Conservation (phyloP, 2,797 vertebrate genomes). For the Poecile montanus region DNA sequence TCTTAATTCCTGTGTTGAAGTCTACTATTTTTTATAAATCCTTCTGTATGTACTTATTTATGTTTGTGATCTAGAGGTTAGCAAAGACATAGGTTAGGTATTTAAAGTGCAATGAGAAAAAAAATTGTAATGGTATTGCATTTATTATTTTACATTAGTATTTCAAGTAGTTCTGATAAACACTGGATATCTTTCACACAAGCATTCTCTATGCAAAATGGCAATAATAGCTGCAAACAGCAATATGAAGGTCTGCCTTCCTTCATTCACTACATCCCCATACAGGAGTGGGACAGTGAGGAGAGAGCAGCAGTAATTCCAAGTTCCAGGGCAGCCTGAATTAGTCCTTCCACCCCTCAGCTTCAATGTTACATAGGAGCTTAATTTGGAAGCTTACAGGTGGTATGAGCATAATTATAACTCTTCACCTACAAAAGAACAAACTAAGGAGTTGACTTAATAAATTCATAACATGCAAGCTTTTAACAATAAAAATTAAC, state of each 20-base stretch:
- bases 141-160: neutral
- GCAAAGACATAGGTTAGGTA: neutral
- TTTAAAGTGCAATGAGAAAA: neutral
- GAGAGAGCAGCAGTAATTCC: neutral
- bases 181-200: neutral
- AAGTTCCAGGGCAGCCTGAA: neutral
- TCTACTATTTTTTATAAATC: neutral
- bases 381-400: neutral
- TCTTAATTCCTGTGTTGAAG: neutral
- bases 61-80: neutral
- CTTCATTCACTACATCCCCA: neutral
- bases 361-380: neutral
- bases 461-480: neutral
- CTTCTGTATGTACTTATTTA: neutral
- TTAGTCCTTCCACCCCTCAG: neutral
- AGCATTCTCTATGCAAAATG: neutral
- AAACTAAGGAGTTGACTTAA: neutral
- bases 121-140: neutral
- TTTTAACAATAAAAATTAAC: neutral
- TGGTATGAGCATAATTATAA: neutral
- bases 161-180: neutral
- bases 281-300: neutral
- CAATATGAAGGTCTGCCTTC: neutral
- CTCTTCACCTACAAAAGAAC: neutral
- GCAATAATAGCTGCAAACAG: neutral